Evolutionary conservation across 2,888 invertebrate species (phyloP), one percentile per base, ranked within the genome.

Genomic region (Lysandra bellargus): DNA sequence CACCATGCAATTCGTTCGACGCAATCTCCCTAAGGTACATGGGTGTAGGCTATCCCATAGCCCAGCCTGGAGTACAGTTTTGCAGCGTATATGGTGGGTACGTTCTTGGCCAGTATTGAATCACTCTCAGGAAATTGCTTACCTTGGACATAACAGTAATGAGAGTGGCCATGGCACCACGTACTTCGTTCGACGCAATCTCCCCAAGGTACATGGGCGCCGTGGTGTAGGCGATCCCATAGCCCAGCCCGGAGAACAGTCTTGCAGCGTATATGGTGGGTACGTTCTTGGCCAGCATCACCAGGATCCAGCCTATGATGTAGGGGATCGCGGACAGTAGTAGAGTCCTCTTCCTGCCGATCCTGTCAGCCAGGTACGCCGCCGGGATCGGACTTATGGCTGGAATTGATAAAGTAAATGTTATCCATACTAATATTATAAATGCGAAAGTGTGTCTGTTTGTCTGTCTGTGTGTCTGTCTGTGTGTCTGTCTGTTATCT

Each of bases 1-100:
- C 91, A 0, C 96, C 96, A 1, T 96, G 89, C 73, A 95, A 95
- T 82, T 95, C 93, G 84, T 95, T 94, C 33, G 96, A 95, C 4
- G 96, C 95, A 72, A 96, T 96, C 85, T 96, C 96, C 12, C 96
- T 96, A 76, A 96, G 90, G 86, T 96, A 96, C 95, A 96, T 96
- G 0, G 96, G 95, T 95, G 86, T 96, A 96, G 0, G 95, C 95
- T 61, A 96, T 91, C 69, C 96, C 96, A 84, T 95, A 96, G 0
- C 96, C 96, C 0, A 96, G 86, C 0, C 96, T 96, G 0, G 95
- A 96, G 83, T 96, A 93, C 82, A 96, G 91, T 1, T 96, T 91
- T 0, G 96, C 95, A 0, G 94, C 91, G 87, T 96, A 96, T 78
- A 96, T 92, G 17, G 95, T 91, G 30, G 95, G 91, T 0, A 96